These are phyloP conservation scores for Hippocampus guttulatus DNA, from an alignment of 2,113 vertebrate genomes.

Conservation along the genomic window DNA sequence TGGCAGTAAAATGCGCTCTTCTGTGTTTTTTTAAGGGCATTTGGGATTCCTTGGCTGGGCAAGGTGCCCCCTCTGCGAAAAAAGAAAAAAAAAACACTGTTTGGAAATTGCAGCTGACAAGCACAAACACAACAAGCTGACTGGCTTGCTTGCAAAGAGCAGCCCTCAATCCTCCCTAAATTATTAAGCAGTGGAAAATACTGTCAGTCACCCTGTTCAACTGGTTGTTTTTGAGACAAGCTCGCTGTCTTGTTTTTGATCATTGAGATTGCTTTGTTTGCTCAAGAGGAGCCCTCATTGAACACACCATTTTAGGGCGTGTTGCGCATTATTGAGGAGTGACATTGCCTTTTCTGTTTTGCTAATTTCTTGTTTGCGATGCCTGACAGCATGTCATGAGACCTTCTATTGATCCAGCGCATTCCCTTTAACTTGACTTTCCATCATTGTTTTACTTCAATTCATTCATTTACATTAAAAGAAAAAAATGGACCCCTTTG, in stretches of 20 bases:
- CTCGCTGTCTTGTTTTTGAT: conserved; percentile 15
- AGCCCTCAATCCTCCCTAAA: conserved; percentile 56
- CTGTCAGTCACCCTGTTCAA: conserved; percentile 47
- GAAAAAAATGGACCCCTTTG: not conserved
- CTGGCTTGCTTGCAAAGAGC: conserved; percentile 48
- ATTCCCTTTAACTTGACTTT: not conserved
- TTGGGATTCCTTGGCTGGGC: conserved; percentile 41
- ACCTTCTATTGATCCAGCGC: not conserved
- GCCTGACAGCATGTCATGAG: not conserved
- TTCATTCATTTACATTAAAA: not conserved
- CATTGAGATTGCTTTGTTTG: conserved; percentile 12
- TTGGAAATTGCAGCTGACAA: conserved; percentile 50
- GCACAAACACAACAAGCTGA: conserved; percentile 40
- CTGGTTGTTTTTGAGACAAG: conserved; percentile 36
- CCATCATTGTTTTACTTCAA: not conserved
- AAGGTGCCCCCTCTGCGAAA: conserved; percentile 23
- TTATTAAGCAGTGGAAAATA: conserved; percentile 55
- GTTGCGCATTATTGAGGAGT: conserved; percentile 1
- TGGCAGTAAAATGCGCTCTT: conserved; percentile 24
- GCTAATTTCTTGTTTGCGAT: not conserved
- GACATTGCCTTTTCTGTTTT: not conserved
- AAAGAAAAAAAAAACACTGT: conserved; percentile 33
- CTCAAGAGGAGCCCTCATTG: not conserved
- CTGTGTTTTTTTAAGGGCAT: conserved; percentile 27
- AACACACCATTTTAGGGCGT: not conserved